Conservation (phyloP, 2,113 vertebrate species). For the Falcunculus frontatus region DNA sequence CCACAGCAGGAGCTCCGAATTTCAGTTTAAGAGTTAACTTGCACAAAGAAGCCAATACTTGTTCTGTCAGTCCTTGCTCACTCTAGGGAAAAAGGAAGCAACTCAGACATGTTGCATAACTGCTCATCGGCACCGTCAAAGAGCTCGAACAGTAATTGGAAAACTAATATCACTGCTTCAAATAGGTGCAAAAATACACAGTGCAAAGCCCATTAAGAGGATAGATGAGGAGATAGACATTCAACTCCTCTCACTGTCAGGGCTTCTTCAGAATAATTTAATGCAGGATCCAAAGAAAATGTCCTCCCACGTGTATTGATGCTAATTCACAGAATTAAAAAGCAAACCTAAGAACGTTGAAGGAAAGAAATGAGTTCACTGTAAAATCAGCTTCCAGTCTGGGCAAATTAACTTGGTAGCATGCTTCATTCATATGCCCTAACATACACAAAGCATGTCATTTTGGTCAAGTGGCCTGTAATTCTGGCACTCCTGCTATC, state of each 20-base stretch:
- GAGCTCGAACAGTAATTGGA: not conserved
- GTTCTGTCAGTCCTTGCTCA: not conserved
- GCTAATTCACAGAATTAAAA: constrained; percentile 37
- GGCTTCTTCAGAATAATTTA: constrained; percentile 16
- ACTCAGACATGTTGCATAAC: constrained; percentile 20
- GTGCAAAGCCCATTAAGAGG: not conserved
- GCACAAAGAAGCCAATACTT: not conserved
- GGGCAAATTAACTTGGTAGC: not conserved
- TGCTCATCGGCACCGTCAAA: not conserved
- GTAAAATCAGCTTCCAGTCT: not conserved
- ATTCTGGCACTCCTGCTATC: not conserved
- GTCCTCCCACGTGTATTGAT: constrained; percentile 1
- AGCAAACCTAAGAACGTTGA: not conserved
- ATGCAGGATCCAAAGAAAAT: not conserved
- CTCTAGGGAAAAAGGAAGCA: not conserved
- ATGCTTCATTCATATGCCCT: not conserved
- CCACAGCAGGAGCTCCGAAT: not conserved
- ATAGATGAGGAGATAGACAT: constrained; percentile 1
- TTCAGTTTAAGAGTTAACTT: constrained; percentile 3
- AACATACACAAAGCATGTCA: not conserved
- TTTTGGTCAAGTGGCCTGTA: not conserved
- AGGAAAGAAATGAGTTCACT: not conserved
- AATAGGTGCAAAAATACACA: constrained; percentile 12
- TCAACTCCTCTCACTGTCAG: not conserved
- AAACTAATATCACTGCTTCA: constrained; percentile 4